Base-by-base conservation (phyloP, 2,113 vertebrate species). In the Paralichthys olivaceus region DNA sequence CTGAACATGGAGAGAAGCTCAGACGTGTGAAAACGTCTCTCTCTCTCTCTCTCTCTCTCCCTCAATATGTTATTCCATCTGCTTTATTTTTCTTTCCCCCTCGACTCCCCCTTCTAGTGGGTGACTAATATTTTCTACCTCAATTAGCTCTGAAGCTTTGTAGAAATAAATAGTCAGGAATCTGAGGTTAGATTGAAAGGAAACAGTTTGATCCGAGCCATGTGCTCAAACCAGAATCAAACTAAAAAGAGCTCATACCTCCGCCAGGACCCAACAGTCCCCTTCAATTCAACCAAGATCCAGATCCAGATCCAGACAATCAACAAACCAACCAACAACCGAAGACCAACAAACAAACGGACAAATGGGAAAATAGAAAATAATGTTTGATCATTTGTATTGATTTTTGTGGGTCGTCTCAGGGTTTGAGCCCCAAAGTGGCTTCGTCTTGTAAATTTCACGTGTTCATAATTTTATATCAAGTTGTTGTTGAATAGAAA, bases 111-210 rank as follows among this genome's bases (percentile, higher is more conserved):
- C 89, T 22, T 93, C 89, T 83, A 89, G 79, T 58, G 60, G 55
- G 80, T 93, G 92, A 93, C 85, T 92, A 89, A 92, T 85, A 92
- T 85, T 91, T 94, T 93, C 91, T 93, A 72, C 84, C 64, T 80
- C 78, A 84, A 71, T 93, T 87, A 90, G 40, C 49, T 40, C 11
- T 32, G 75, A 61, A 56, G 62, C 56, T 77, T 51, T 28, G 20
- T 4, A 47, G 68, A 78, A 74, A 73, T 23, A 72, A 72, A 69
- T 2, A 55, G 47, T 64, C 53, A 69, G 54, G 71, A 43, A 68
- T 62, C 4, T 73, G 79, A 45, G 45, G 64, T 71, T 17, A n/a
- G 47, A 12, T 49, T 55, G 53, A 55, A 60, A 40, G 15, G 20
- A 77, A 51, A 59, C 34, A 6, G 13, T 79, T 81, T 84, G 72